phyloP scores from a whole-genome alignment of 2,113 vertebrate species.

The Toxostoma redivivum region DNA sequence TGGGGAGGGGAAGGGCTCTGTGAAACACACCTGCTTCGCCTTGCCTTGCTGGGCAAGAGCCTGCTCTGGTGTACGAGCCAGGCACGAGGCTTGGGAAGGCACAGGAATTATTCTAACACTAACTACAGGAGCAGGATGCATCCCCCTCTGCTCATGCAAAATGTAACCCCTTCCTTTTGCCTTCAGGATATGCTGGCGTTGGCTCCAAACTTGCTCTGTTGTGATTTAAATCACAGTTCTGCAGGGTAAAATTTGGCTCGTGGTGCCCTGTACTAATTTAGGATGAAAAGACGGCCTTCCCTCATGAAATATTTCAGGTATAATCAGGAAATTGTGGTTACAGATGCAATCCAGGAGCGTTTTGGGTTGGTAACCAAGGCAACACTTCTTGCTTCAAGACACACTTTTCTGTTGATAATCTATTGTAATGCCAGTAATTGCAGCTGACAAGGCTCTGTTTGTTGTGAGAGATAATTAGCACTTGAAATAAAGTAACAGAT shows the following conservation, averaged over 20 bases:
- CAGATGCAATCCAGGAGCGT: slow-evolving; percentile 47
- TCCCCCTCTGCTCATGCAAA: background rate
- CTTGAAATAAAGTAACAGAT: slow-evolving; percentile 78
- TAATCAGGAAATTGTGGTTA: slow-evolving; percentile 50
- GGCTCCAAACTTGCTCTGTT: background rate
- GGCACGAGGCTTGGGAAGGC: background rate
- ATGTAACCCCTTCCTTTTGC: background rate
- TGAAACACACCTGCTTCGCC: background rate
- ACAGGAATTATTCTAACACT: background rate
- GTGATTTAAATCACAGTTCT: background rate
- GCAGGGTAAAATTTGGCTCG: background rate
- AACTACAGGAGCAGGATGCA: background rate
- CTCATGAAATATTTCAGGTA: slow-evolving; percentile 46
- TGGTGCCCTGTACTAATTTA: background rate
- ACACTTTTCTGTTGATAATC: slow-evolving; percentile 73
- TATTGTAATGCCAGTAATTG: slow-evolving; percentile 76
- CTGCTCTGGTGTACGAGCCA: background rate
- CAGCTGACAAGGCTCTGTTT: slow-evolving; percentile 76
- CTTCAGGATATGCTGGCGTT: background rate
- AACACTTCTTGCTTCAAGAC: slow-evolving; percentile 59
- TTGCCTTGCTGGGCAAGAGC: background rate
- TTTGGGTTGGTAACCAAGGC: slow-evolving; percentile 76
- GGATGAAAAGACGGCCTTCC: background rate
- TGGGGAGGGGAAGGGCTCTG: background rate
- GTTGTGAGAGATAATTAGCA: slow-evolving; percentile 79